Evolutionary conservation across 30 jellyfish, hydroid and myxozoan species (phyloP), one percentile per base, ranked within the genome.

Genomic region (Aurelia sp.): DNA sequence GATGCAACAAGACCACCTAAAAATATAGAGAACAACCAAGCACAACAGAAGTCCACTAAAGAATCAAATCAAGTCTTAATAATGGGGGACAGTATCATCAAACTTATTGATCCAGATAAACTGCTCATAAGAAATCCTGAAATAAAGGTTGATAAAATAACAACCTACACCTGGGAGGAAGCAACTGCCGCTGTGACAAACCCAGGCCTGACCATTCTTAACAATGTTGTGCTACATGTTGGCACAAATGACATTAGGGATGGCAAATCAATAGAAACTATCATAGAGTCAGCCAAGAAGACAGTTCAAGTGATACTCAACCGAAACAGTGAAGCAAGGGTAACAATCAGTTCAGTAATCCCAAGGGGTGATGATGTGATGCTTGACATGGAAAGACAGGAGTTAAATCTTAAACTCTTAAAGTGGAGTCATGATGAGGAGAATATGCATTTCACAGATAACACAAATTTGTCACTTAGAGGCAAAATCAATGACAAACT

Each of bases 171-270:
- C 44, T 65, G 76, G 76, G 51, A 65, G 10, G 76, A 31, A 11
- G 51, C 51, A 6, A 20, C 6, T 3, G 44, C 0, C 0, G 20
- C 30, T 6, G 44, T 65, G 19, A 31, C 12, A 6, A 12, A 65
- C 17, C 33, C 44, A n/a, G 44, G 0, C 17, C 52, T 15, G 30
- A 7, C 8, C 13, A n/a, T 65, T 4, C 76, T n/a, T 1, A 65
- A 65, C 51, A 65, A 31, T 50, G 17, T 65, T 4, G 51, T 65
- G 18, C 13, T 65, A 15, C 76, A 65, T 23, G 6, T 65, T 4
- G 76, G 76, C 6, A 65, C 76, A 65, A 65, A 65, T 65, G 18
- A 65, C 17, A 65, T 65, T 17, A 5, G 76, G 8, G 44, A 65
- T 65, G 76, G 76, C 51, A 65, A 65, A 6, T 11, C 18, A n/a